phyloP scores from a whole-genome alignment of 2,113 vertebrate genomes.

The Panurus biarmicus region DNA sequence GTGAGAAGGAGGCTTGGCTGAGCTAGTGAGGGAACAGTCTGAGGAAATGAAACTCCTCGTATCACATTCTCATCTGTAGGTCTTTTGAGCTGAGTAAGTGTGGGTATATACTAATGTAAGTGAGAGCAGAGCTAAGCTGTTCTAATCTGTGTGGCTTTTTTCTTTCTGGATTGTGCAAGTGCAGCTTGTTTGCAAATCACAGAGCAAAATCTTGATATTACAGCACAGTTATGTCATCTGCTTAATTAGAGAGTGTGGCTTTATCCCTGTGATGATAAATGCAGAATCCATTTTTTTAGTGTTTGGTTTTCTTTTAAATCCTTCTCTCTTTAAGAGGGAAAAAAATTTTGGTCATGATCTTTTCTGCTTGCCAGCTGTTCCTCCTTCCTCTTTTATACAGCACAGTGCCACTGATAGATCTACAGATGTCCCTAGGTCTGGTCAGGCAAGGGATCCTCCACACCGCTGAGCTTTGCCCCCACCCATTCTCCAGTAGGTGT shows the following conservation, averaged over 20 bases:
- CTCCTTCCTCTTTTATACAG: not conserved
- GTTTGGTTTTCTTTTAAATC: not conserved
- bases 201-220: not conserved
- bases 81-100: slow-evolving; percentile 10
- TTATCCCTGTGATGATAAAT: not conserved
- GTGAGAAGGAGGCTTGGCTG: not conserved
- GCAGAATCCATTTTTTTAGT: not conserved
- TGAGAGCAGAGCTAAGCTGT: slow-evolving; percentile 5
- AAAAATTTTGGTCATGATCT: not conserved
- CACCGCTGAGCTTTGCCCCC: not conserved
- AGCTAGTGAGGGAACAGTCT: not conserved
- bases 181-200: slow-evolving; percentile 16
- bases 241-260: slow-evolving; percentile 33
- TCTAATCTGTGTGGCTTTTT: not conserved
- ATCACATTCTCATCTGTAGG: slow-evolving; percentile 33
- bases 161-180: slow-evolving; percentile 25
- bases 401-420: not conserved
- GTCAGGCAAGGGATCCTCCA: not conserved
- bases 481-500: not conserved
- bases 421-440: not conserved
- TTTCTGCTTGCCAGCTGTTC: not conserved
- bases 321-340: not conserved
- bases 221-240: slow-evolving; percentile 20
- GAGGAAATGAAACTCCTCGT: slow-evolving; percentile 45
- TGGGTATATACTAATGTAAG: not conserved